Conservation (phyloP, 2,797 vertebrate species). For the Prunella strophiata region DNA sequence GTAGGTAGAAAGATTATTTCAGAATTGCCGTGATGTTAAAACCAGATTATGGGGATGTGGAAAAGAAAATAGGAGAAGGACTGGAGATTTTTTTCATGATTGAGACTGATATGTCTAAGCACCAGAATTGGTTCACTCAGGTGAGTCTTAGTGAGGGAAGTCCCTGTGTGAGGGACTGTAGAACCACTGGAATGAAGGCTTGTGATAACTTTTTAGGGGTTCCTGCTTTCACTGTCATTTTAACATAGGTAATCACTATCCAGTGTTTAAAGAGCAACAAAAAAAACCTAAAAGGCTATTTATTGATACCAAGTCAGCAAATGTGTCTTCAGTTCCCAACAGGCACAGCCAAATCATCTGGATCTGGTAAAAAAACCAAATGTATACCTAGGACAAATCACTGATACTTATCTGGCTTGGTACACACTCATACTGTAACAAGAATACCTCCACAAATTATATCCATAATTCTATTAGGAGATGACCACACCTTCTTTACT, state of each 20-base stretch:
- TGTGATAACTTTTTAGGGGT: neutral
- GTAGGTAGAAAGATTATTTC: neutral
- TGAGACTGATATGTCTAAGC: neutral
- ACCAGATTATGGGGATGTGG: neutral
- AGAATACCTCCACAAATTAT: neutral
- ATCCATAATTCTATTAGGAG: neutral
- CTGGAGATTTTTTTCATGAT: neutral
- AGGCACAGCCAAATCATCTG: neutral
- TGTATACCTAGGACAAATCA: neutral
- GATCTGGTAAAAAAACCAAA: neutral
- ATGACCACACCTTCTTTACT: neutral
- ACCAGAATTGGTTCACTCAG: neutral
- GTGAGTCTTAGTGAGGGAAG: neutral
- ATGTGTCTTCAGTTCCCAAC: neutral
- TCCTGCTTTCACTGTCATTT: neutral
- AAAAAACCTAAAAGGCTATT: neutral
- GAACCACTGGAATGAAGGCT: neutral
- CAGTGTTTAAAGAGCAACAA: neutral
- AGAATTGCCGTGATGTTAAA: neutral
- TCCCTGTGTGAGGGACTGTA: neutral
- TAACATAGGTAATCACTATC: neutral
- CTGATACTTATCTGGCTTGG: neutral
- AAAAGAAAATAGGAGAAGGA: neutral
- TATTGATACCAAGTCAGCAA: neutral
- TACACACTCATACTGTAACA: neutral